Evolutionary conservation across 2,888 invertebrate species (phyloP).

Genomic region (Clunio marinus): DNA sequence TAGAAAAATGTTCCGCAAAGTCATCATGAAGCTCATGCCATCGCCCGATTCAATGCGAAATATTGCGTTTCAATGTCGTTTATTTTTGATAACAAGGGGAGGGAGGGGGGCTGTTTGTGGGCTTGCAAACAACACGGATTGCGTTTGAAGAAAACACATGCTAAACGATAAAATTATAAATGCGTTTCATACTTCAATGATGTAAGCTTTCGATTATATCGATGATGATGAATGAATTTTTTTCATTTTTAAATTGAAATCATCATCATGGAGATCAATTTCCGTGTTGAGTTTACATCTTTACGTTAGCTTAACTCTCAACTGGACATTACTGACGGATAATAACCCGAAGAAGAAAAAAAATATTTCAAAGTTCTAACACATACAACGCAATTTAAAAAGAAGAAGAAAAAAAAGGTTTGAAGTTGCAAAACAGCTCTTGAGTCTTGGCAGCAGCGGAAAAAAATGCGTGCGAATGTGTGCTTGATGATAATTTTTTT

Average conservation of each 20-base stretch:
- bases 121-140: not conserved
- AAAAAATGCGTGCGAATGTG: slow-evolving; percentile 29
- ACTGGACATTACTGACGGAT: too few species aligned
- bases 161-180: not conserved
- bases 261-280: too few species aligned
- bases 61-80: slow-evolving; percentile 27
- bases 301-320: too few species aligned
- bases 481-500: slow-evolving; percentile 20
- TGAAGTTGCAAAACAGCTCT: slow-evolving; percentile 34
- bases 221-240: too few species aligned
- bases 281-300: too few species aligned
- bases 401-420: too few species aligned
- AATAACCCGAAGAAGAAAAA: too few species aligned
- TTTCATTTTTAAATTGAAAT: too few species aligned
- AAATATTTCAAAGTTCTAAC: too few species aligned
- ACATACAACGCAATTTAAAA: not conserved
- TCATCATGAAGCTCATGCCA: not conserved
- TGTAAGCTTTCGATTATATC: too few species aligned
- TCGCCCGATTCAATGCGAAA: slow-evolving; percentile 23
- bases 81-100: slow-evolving; percentile 1
- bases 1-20: slow-evolving; percentile 1
- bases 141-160: not conserved
- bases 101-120: not conserved
- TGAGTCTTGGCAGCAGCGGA: not conserved
- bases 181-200: not conserved